A percentile compares a stretch with the other conserved stretches of the same genome.
Evolutionary conservation across 2,888 invertebrate genomes (phyloP).

Genomic region (Fragum fragum): DNA sequence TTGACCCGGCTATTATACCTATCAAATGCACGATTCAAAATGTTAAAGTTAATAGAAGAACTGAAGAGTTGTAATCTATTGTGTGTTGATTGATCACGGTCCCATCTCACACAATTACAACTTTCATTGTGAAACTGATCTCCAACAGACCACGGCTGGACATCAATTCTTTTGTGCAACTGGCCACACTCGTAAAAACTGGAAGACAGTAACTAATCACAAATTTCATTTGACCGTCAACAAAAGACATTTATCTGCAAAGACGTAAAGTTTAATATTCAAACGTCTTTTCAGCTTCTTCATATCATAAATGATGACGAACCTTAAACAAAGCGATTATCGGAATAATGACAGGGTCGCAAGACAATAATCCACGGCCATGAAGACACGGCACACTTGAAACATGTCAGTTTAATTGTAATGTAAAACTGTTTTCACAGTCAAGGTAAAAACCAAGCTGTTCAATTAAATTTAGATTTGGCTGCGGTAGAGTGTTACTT

Average conservation of each 20-base stretch:
- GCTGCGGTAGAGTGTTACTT: conserved; percentile 48
- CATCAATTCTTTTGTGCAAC: conserved; percentile 70
- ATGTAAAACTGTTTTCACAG: conserved; percentile 62
- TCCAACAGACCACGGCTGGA: conserved; percentile 54
- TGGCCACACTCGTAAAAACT: conserved; percentile 63
- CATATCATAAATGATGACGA: conserved; percentile 69
- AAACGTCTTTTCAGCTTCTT: conserved; percentile 65
- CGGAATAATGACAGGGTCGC: conserved; percentile 60
- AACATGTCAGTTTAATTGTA: conserved; percentile 58
- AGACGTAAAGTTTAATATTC: conserved; percentile 72
- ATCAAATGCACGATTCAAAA: conserved; percentile 64
- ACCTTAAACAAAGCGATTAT: conserved; percentile 70
- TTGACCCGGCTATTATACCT: conserved; percentile 67
- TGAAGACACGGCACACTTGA: conserved; percentile 64
- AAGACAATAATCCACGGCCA: conserved; percentile 65
- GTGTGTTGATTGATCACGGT: conserved; percentile 55
- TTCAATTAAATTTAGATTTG: conserved; percentile 71
- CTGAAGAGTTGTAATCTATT: conserved; percentile 65
- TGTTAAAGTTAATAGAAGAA: conserved; percentile 42
- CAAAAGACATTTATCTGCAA: conserved; percentile 69
- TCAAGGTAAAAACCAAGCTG: conserved; percentile 69
- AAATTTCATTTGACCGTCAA: conserved; percentile 64
- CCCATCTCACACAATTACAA: conserved; percentile 64
- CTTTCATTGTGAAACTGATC: conserved; percentile 72
- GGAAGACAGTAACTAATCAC: conserved; percentile 66